Percentiles rank a stretch among this genome's conserved stretches.
Conservation (phyloP, 2,797 vertebrate genomes). For the Falco concolor region DNA sequence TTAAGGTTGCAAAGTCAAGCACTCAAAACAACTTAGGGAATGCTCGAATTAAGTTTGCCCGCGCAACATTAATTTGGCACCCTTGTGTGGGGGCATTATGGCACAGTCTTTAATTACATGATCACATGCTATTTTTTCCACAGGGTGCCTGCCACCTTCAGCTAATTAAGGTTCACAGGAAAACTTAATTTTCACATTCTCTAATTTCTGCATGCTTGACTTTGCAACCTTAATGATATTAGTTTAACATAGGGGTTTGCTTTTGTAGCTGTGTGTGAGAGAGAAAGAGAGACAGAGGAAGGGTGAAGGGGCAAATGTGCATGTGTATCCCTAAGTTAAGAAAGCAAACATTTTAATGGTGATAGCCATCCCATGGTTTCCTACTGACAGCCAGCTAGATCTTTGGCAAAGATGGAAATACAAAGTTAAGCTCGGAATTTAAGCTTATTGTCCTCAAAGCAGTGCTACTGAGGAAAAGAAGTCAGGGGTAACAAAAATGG, state of each 20-base stretch:
- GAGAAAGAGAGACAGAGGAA: neutral
- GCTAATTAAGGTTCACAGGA: conserved; percentile 56
- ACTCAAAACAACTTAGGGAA: conserved; percentile 18
- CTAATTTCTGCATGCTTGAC: conserved; percentile 45
- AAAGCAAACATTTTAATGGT: neutral
- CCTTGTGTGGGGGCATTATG: conserved; percentile 60
- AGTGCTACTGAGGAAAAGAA: neutral
- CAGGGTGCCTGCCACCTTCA: conserved; percentile 53
- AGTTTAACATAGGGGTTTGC: neutral
- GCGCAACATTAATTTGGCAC: conserved; percentile 38
- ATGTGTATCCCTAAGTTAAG: neutral
- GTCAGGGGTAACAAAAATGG: neutral
- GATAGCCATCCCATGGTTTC: neutral
- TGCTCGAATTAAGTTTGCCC: conserved; percentile 38
- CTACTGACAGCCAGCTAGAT: neutral
- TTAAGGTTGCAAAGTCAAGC: neutral
- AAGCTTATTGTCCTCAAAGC: neutral
- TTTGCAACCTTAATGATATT: conserved; percentile 37
- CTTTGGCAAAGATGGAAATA: neutral
- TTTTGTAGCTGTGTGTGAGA: neutral
- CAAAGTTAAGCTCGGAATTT: neutral
- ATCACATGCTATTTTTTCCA: conserved; percentile 54
- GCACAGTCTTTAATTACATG: conserved; percentile 58
- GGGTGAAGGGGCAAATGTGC: neutral
- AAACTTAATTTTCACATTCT: conserved; percentile 61